Evolutionary conservation across 2,888 invertebrate species (phyloP), one percentile per base, ranked within the genome.

Genomic region (Spatulosminthurus flaviceps): DNA sequence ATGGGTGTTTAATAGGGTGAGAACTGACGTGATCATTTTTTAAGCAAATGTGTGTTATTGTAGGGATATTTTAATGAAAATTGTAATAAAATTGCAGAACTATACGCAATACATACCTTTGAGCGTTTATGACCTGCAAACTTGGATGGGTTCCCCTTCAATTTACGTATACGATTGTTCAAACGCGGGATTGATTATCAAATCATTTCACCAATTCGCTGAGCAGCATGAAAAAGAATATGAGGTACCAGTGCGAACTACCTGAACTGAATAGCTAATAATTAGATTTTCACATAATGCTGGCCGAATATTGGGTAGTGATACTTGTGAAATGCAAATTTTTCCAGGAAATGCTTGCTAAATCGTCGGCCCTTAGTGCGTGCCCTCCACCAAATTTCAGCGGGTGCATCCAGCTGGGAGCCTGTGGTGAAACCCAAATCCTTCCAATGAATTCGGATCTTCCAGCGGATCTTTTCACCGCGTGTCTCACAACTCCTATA

Each of bases 91-190:
- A 51, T 70, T 13, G 74, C 89, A 96, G 93, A 94, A 93, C 43
- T 99, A 96, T 88, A 99, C 99, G 2, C 98, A 99, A 89, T 99
- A 99, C 90, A 99, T 99, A 89, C 99, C 99, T 69, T 89, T 99
- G 86, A 98, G 98, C 77, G 93, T 99, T 85, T 98, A 96, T 89
- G 99, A 99, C 89, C 90, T 99, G 80, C 98, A 99, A 90, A 93
- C 94, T 69, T 99, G 99, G 99, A 97, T 99, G 97, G 97, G 97
- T 78, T 94, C 96, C 79, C 99, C 99, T 0, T 98, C 98, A 75
- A 97, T 99, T 83, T 99, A 98, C 89, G 98, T 99, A 26, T 99
- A 97, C 89, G 99, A 99, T 89, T 99, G 98, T 89, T 97, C 97
- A 78, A 97, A 96, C 89, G 98, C 99, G 19, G 99, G 98, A 80